A percentile compares a stretch with the other conserved stretches of the same genome.
Evolutionary conservation across 2,888 invertebrate species (phyloP).

Genomic region (Campopleginae sp.): DNA sequence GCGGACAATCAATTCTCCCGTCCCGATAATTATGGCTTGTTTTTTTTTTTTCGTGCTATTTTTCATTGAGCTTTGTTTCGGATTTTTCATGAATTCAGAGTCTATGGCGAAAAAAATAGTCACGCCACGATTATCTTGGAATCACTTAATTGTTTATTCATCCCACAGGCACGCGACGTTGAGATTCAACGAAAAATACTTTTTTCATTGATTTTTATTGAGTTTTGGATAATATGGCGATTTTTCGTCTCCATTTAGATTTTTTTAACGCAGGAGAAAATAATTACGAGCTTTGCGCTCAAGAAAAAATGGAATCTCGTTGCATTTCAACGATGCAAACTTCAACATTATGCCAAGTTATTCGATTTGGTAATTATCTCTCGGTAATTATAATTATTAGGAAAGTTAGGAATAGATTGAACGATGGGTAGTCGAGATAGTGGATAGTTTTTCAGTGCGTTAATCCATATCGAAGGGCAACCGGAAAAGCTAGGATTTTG

Average conservation of each 20-base stretch:
- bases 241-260: no score
- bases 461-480: constrained; percentile 49
- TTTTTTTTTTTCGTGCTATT: background rate
- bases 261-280: no score
- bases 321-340: no score
- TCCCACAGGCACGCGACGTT: constrained; percentile 6
- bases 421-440: constrained; percentile 29
- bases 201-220: no score
- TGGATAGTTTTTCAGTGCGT: constrained; percentile 1
- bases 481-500: constrained; percentile 62
- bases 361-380: constrained; percentile 34
- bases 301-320: no score
- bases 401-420: constrained; percentile 39
- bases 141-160: background rate
- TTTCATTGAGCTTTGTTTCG: background rate
- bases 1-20: background rate
- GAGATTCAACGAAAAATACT: no score
- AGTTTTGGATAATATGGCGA: no score
- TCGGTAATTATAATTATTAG: constrained; percentile 57
- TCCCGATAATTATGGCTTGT: background rate
- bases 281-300: no score
- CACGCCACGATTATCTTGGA: background rate
- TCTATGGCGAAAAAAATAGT: background rate
- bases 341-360: no score
- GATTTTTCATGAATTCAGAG: background rate